Percentiles rank a stretch among this genome's conserved stretches.
Evolutionary conservation across 2,888 invertebrate species (phyloP).

Genomic region (Zygothrica quintamaculata): DNA sequence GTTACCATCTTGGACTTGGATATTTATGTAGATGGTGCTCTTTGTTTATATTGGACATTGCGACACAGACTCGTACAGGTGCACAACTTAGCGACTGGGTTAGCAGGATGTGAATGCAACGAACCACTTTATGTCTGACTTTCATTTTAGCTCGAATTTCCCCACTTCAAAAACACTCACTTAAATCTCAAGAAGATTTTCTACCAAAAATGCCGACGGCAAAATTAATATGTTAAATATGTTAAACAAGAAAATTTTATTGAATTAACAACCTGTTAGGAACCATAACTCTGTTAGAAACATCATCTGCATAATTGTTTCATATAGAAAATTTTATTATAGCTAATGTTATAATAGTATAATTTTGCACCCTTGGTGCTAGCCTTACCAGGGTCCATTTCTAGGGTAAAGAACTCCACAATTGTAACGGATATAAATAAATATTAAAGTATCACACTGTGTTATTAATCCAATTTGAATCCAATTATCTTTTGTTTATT

Average conservation of each 20-base stretch:
- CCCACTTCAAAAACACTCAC: slow-evolving; percentile 60
- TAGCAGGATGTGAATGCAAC: slow-evolving; percentile 36
- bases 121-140: slow-evolving; percentile 17
- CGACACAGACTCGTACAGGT: slow-evolving; percentile 45
- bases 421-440: slow-evolving; percentile 49
- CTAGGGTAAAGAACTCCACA: slow-evolving; percentile 71
- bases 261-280: background rate
- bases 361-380: no score
- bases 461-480: slow-evolving; percentile 30
- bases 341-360: background rate
- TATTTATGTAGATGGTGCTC: slow-evolving; percentile 18
- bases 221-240: slow-evolving; percentile 1
- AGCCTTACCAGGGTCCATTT: slow-evolving; percentile 70
- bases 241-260: slow-evolving; percentile 1
- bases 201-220: slow-evolving; percentile 39
- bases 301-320: background rate
- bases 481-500: slow-evolving; percentile 27
- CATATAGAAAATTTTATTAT: background rate
- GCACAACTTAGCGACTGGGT: slow-evolving; percentile 32
- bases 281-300: no score
- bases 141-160: slow-evolving; percentile 19
- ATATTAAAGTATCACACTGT: slow-evolving; percentile 9
- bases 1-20: slow-evolving; percentile 46
- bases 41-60: slow-evolving; percentile 51
- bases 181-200: slow-evolving; percentile 33